Evolutionary conservation across 2,888 invertebrate genomes (phyloP).

Genomic region (Loripinus fragilis): DNA sequence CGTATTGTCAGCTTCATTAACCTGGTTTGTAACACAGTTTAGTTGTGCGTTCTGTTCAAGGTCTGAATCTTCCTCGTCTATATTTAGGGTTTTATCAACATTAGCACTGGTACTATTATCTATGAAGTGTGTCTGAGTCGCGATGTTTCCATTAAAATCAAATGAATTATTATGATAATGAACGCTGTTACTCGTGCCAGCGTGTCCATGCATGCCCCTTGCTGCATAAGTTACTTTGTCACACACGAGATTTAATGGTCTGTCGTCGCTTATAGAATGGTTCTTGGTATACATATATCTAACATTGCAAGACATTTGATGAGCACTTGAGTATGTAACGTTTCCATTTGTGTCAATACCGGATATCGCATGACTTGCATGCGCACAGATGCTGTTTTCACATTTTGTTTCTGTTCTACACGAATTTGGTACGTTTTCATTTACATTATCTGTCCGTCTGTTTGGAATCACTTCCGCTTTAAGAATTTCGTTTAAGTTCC

Average conservation of each 20-base stretch:
- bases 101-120: no score
- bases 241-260: not conserved
- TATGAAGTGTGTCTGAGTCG: no score
- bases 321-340: no score
- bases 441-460: not conserved
- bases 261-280: not conserved
- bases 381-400: no score
- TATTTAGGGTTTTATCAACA: no score
- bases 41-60: not conserved
- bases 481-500: not conserved
- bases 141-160: slow-evolving; percentile 2
- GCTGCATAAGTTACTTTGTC: not conserved
- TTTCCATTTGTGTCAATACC: no score
- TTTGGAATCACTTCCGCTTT: not conserved
- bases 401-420: no score
- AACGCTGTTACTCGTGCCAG: not conserved
- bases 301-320: not conserved
- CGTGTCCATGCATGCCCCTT: not conserved
- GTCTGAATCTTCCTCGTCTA: not conserved
- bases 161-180: not conserved
- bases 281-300: not conserved
- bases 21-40: not conserved
- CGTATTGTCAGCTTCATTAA: not conserved
- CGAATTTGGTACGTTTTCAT: no score
- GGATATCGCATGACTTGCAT: no score